A percentile compares a stretch with the other conserved stretches of the same genome.
These are phyloP conservation scores for Urocolius indicus DNA, from an alignment of 2,113 vertebrate genomes.

Conservation along the genomic window DNA sequence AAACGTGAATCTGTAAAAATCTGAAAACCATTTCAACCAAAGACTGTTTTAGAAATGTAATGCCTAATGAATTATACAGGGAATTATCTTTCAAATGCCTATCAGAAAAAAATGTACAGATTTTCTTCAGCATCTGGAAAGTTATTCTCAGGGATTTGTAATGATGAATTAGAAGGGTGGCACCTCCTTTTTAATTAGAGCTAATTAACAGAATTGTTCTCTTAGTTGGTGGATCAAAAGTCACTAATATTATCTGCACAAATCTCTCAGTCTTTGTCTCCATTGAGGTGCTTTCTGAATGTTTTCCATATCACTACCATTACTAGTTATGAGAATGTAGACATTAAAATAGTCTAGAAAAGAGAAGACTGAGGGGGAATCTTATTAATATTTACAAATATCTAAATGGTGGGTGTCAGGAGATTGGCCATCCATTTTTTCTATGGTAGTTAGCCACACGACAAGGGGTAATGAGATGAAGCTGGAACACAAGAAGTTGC, in stretches of 20 bases:
- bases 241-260: neutral
- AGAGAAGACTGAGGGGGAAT: no score
- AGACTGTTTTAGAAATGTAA: constrained; percentile 8
- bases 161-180: neutral
- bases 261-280: neutral
- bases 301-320: neutral
- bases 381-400: no score
- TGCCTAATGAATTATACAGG: constrained; percentile 9
- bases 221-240: neutral
- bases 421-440: no score
- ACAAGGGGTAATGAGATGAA: no score
- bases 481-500: no score
- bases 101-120: neutral
- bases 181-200: neutral
- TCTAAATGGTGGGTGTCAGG: no score
- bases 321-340: neutral
- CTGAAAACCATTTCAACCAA: constrained; percentile 7
- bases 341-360: no score
- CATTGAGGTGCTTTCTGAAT: neutral
- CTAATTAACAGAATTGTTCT: constrained; percentile 9
- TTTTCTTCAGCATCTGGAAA: constrained; percentile 16
- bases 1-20: constrained; percentile 29
- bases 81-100: constrained; percentile 1
- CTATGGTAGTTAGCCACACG: no score
- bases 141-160: neutral